Evolutionary conservation across 2,797 vertebrate species (phyloP).

Genomic region (Diceros bicornis): DNA sequence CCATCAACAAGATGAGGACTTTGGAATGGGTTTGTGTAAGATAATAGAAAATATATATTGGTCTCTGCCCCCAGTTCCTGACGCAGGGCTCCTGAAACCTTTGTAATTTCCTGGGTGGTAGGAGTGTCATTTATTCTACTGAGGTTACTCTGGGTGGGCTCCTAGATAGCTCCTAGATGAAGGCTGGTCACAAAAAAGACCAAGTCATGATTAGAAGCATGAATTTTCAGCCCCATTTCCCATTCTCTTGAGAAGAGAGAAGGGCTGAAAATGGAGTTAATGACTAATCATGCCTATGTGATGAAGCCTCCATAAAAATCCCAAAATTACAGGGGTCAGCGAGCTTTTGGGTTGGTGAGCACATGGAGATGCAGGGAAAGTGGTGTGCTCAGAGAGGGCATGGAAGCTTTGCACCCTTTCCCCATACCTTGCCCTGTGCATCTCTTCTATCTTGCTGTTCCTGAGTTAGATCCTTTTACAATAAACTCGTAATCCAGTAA

Average conservation of each 20-base stretch:
- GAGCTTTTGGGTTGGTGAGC: not conserved
- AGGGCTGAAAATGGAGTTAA: not conserved
- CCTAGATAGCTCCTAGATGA: too few relatives aligned
- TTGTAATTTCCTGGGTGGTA: not conserved
- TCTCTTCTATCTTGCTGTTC: not conserved
- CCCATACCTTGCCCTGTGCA: too few relatives aligned
- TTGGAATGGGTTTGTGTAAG: not conserved
- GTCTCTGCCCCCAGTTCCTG: not conserved
- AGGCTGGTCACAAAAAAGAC: fast-evolving
- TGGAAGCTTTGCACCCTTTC: not conserved
- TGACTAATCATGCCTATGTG: not conserved
- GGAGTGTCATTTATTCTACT: too few relatives aligned
- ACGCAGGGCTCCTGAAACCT: not conserved
- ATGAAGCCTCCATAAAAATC: not conserved
- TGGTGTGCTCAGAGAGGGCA: not conserved
- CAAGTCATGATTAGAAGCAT: not conserved
- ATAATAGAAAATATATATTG: not conserved
- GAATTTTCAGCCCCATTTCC: too few relatives aligned
- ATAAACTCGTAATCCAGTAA: too few relatives aligned
- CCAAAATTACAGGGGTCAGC: not conserved
- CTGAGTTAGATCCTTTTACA: not conserved
- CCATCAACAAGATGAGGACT: not conserved
- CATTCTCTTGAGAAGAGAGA: not conserved
- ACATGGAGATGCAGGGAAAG: not conserved
- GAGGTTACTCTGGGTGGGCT: not conserved